Conservation (phyloP, 2,888 invertebrate genomes). For the Eilema sororculum region DNA sequence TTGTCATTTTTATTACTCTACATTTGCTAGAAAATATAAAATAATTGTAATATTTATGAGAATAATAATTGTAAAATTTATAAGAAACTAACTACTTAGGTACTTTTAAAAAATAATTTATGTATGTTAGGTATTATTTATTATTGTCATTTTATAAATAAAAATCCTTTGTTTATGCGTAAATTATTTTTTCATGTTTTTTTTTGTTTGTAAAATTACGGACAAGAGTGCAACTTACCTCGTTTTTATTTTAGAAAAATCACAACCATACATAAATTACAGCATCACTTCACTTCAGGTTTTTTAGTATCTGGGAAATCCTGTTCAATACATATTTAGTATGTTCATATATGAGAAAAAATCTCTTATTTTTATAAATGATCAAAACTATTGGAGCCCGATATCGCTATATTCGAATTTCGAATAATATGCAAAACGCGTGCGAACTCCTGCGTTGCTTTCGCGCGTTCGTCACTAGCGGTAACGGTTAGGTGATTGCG, state of each 20-base stretch:
- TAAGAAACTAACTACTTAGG: too few relatives aligned
- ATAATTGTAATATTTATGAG: not conserved
- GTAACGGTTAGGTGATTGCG: conserved; percentile 77
- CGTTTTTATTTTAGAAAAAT: conserved; percentile 56
- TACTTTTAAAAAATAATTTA: not conserved
- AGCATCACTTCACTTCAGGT: conserved; percentile 63
- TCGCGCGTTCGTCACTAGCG: conserved; percentile 75
- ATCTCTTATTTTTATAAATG: not conserved
- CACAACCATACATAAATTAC: conserved; percentile 62
- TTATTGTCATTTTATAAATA: too few relatives aligned
- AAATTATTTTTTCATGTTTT: not conserved
- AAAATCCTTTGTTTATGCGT: not conserved
- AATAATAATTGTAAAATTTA: not conserved
- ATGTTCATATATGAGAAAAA: not conserved
- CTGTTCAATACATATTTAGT: not conserved
- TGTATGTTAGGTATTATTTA: too few relatives aligned
- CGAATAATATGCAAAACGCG: conserved; percentile 60
- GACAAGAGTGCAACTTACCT: conserved; percentile 54
- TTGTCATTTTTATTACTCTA: not conserved
- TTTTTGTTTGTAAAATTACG: not conserved
- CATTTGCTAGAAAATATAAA: not conserved
- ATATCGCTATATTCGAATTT: conserved; percentile 44
- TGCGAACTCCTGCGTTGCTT: conserved; percentile 54
- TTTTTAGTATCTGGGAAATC: conserved; percentile 37
- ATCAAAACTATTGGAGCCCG: conserved; percentile 9